Evolutionary conservation across 2,113 vertebrate genomes (phyloP), one percentile per base, ranked within the genome.

Genomic region (Melanerpes aurifrons): DNA sequence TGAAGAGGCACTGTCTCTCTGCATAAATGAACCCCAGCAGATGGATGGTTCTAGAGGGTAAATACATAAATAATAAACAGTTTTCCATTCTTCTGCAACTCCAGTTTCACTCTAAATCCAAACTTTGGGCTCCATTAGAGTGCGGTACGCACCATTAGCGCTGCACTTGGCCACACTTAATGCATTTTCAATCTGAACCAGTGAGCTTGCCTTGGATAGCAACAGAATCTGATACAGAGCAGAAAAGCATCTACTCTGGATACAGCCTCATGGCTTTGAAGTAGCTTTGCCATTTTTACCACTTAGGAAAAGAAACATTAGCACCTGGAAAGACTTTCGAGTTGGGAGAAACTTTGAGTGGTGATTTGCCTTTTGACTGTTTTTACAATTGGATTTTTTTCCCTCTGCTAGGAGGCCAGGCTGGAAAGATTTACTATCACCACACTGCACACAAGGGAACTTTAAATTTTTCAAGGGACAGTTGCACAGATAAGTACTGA

Each of bases 381-480:
- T 95, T 92, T 80, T 90, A 90, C 89, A 92, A 94, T 92, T 73
- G 75, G 78, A 47, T 84, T 94, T 94, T 81, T 40, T 9, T 12
- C 77, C 74, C 84, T 84, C 82, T 67, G 72, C 73, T 32, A 24
- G 37, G 64, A 83, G 78, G 72, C 81, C 81, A 72, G 82, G 2
- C 82, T 89, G 92, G 89, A 82, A 92, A 94, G 92, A 92, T 92
- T 95, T 95, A 90, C 78, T 84, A 64, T 90, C 86, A 80, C 32
- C 94, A 70, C 74, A 64, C 64, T 40, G 66, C 32, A 68, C 86
- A 73, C 89, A 61, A 61, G 86, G 86, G 94, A 94, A 90, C 82
- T 50, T 68, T 94, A 87, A 84, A 90, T 86, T 90, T 84, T 94
- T 64, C 75, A 89, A 76, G 86, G 89, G 89, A 92, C 85, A 69